phyloP scores from a whole-genome alignment of 2,888 invertebrate genomes.

The Megaustenia siamemsis region DNA sequence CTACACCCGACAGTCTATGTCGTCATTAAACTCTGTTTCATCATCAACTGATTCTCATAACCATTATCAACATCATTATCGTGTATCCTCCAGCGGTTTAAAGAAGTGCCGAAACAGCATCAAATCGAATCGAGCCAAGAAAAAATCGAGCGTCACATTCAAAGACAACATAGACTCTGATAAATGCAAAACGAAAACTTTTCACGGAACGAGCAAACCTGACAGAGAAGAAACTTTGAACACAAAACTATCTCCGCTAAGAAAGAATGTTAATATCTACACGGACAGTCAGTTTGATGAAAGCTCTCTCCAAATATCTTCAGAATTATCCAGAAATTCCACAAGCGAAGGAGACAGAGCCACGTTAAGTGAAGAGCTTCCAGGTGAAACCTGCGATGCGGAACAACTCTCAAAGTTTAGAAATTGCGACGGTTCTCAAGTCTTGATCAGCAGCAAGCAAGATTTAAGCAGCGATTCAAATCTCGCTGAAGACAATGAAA shows the following conservation, averaged over 20 bases:
- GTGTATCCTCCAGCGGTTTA: constrained; percentile 15
- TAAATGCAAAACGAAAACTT: neutral
- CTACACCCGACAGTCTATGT: neutral
- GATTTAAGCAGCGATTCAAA: neutral
- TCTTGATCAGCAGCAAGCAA: too few species aligned
- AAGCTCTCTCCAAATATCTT: neutral
- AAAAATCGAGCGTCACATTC: neutral
- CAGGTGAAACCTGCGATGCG: neutral
- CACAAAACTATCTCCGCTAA: neutral
- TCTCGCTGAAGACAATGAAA: neutral
- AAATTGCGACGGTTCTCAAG: neutral
- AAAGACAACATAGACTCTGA: neutral
- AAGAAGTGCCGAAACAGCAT: constrained; percentile 46
- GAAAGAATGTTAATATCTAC: too few species aligned
- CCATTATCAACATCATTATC: neutral
- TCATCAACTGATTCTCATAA: neutral
- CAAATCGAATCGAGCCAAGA: constrained; percentile 34
- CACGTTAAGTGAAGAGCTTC: neutral
- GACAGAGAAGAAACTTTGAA: neutral
- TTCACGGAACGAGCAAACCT: neutral
- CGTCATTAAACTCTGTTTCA: neutral
- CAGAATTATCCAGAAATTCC: neutral
- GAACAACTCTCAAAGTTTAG: neutral
- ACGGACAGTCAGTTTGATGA: neutral
- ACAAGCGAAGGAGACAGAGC: too few species aligned